Evolutionary conservation across 1,140 invertebrate species (phyloP), one percentile per base, ranked within the genome.

Genomic region (Ganaspis sp.): DNA sequence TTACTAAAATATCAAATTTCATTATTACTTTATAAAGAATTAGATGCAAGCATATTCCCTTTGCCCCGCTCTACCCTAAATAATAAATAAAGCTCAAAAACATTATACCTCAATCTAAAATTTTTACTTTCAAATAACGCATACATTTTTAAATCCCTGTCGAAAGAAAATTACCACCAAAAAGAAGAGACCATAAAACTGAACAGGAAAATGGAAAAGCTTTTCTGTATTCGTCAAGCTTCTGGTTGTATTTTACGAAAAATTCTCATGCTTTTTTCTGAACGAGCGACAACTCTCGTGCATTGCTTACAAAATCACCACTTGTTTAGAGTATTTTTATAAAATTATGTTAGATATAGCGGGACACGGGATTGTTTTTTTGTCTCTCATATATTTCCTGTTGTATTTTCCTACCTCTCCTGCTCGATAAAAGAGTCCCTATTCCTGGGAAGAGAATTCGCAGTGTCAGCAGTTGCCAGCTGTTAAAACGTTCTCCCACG

Each of bases 391-490:
- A 54, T 34, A 70, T 72, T 70, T 79, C 77, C 70, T 75, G 77
- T 77, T 81, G 54, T 73, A 73, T 72, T 49, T 69, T 17, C 26
- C 29, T 38, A 15, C 15, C 21, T 72, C n/a, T 64, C 69, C 54
- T 42, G 71, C 69, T 73, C 75, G 69, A 11, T 58, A 15, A 26
- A 29, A 58, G 12, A 58, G 21, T 78, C 71, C 74, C 77, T 70
- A 69, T 70, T 78, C 69, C 71, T 72, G 69, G 40, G 23, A 38
- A 72, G 78, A 83, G 42, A 84, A 77, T 84, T 82, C 74, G 70
- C 70, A 53, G 75, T 81, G 78, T 83, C 77, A 81, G 79, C 76
- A 83, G 73, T 82, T 83, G 81, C 76, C 81, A 83, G 81, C 76
- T 83, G 80, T 69, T 83, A 78, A 81, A 82, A 81, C 73, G 77